phyloP scores from a whole-genome alignment of 2,113 vertebrate genomes.

The Terrapene triunguis region DNA sequence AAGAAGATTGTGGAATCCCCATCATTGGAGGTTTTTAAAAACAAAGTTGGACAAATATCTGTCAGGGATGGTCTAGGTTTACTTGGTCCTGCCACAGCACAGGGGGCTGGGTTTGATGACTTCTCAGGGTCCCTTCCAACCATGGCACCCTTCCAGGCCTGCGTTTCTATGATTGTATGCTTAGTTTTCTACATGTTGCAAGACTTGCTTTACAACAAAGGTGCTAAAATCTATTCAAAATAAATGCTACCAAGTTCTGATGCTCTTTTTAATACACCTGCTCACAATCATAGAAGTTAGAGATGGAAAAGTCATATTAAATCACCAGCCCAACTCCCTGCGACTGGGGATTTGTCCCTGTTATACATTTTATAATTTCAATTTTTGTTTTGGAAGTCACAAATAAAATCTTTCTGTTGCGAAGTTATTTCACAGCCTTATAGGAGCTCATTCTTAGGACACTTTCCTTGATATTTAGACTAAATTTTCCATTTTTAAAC shows the following conservation, averaged over 20 bases:
- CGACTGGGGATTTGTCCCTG: background rate
- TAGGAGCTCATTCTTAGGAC: background rate
- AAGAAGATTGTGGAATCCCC: background rate
- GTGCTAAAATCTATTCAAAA: background rate
- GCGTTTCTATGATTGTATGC: background rate
- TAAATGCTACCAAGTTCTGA: background rate
- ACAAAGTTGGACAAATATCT: background rate
- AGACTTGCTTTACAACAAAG: background rate
- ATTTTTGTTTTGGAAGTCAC: background rate
- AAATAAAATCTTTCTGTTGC: background rate
- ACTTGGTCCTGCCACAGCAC: background rate
- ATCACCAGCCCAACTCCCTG: background rate
- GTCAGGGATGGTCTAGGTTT: background rate
- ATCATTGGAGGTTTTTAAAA: background rate
- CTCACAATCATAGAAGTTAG: background rate
- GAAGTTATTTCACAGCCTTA: background rate
- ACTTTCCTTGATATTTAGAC: background rate
- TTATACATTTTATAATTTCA: background rate
- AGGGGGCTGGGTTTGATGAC: background rate
- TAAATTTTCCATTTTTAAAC: background rate
- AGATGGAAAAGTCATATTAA: background rate
- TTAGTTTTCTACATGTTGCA: background rate
- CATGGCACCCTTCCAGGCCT: background rate
- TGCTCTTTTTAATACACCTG: background rate
- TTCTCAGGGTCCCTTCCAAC: background rate